These are phyloP conservation scores for Thaumetopoea pityocampa DNA, from an alignment of 1,140 invertebrate species.

Conservation along the genomic window DNA sequence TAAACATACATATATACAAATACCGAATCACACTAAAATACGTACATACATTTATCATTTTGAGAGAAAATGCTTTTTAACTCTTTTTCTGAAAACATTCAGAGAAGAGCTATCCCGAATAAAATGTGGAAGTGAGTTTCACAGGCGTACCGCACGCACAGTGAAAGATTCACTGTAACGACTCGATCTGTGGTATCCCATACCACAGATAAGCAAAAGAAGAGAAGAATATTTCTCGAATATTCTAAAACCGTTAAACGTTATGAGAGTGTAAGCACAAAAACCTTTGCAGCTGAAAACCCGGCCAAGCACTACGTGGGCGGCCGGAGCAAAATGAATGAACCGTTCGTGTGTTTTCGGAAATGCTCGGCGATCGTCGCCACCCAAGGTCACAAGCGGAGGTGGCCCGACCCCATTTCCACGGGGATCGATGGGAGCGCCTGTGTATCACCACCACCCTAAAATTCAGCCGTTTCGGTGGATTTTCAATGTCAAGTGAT, in stretches of 20 bases:
- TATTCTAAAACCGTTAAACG: constrained; percentile 6
- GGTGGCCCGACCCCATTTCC: constrained; percentile 53
- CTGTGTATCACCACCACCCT: constrained; percentile 47
- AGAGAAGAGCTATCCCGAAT: too few relatives aligned
- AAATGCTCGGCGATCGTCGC: constrained; percentile 31
- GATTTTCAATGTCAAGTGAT: constrained; percentile 69
- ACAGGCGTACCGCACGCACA: too few relatives aligned
- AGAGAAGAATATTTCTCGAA: background rate
- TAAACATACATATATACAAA: too few relatives aligned
- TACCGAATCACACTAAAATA: too few relatives aligned
- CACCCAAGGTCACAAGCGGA: constrained; percentile 42
- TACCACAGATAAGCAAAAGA: background rate
- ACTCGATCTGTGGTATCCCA: background rate
- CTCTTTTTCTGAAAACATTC: too few relatives aligned
- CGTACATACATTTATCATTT: too few relatives aligned
- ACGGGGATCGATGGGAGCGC: constrained; percentile 63
- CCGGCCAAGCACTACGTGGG: constrained; percentile 13
- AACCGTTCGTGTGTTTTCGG: constrained; percentile 45
- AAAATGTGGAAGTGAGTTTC: too few relatives aligned
- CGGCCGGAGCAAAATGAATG: constrained; percentile 33
- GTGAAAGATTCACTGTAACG: constrained; percentile 3
- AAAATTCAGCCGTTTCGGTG: constrained; percentile 34
- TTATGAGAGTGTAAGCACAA: constrained; percentile 13
- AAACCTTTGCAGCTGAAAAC: constrained; percentile 10
- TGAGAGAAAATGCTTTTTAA: too few relatives aligned